A percentile compares a stretch with the other conserved stretches of the same genome.
These are phyloP conservation scores for Gymnoscopelus braueri DNA, from an alignment of 2,797 vertebrate species.

Conservation along the genomic window DNA sequence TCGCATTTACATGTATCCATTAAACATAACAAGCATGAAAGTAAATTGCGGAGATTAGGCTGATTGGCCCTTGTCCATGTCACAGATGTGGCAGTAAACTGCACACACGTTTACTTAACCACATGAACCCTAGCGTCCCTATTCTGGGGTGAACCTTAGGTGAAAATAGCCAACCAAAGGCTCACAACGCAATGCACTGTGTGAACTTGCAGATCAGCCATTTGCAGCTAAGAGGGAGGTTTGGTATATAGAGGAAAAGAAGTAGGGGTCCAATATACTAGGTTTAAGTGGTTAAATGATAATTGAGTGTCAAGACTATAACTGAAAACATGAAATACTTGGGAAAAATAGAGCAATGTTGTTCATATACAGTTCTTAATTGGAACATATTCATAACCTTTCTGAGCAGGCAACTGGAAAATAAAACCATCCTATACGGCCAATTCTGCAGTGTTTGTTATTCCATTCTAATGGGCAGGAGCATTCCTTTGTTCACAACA, in stretches of 20 bases:
- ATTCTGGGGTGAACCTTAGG: too few relatives aligned
- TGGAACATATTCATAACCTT: conserved; percentile 18
- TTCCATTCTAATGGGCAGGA: conserved; percentile 15
- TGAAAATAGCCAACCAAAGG: too few relatives aligned
- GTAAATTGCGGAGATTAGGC: conserved; percentile 24
- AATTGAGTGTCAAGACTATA: conserved; percentile 19
- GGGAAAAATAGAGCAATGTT: conserved; percentile 21
- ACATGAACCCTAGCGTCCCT: too few relatives aligned
- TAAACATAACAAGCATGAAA: conserved; percentile 31
- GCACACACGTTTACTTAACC: not conserved
- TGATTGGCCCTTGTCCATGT: conserved; percentile 36
- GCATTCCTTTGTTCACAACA: conserved; percentile 11
- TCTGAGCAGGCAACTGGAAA: conserved; percentile 16
- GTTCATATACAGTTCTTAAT: conserved; percentile 24
- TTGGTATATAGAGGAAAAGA: not conserved
- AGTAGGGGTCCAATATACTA: too few relatives aligned
- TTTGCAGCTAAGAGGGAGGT: not conserved
- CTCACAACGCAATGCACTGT: too few relatives aligned
- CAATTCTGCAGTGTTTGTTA: not conserved
- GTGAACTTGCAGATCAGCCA: too few relatives aligned
- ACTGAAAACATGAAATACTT: conserved; percentile 5
- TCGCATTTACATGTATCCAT: conserved; percentile 29
- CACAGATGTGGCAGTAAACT: not conserved
- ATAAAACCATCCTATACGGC: conserved; percentile 20
- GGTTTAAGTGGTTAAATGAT: not conserved